A percentile compares a stretch with the other conserved stretches of the same genome.
phyloP scores from a whole-genome alignment of 2,113 vertebrate genomes.

The Mohoua ochrocephala region DNA sequence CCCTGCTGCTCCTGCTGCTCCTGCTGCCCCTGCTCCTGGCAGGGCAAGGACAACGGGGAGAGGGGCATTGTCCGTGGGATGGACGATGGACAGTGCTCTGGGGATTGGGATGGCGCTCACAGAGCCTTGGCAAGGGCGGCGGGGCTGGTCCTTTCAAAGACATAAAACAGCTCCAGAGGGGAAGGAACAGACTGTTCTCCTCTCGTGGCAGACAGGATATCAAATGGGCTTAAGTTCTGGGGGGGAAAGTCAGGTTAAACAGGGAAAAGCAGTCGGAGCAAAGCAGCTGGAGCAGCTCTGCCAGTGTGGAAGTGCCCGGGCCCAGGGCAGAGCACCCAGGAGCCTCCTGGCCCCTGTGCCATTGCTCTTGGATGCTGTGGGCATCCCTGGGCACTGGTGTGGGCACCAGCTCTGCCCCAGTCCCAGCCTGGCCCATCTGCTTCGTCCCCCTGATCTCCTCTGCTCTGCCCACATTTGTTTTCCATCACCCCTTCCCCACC shows the following conservation, averaged over 20 bases:
- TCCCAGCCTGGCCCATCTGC: not conserved
- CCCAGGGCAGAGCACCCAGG: rapidly evolving
- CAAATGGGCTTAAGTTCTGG: conserved; percentile 4
- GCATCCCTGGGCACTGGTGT: not conserved
- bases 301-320: not conserved
- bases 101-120: rapidly evolving
- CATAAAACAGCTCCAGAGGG: not conserved
- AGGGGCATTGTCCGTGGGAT: rapidly evolving
- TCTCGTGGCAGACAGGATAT: conserved; percentile 7
- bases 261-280: not conserved
- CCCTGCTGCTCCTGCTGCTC: not conserved
- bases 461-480: not conserved
- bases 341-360: not conserved
- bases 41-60: not conserved
- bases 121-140: not conserved
- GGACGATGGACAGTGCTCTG: not conserved
- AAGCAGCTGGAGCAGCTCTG: not conserved
- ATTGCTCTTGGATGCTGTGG: not conserved
- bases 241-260: not conserved
- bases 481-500: not conserved
- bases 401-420: not conserved
- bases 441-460: not conserved
- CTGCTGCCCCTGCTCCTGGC: not conserved
- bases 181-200: conserved; percentile 56
- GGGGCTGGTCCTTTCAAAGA: not conserved